Evolutionary conservation across 2,113 vertebrate genomes (phyloP).

Genomic region (Channa argus): DNA sequence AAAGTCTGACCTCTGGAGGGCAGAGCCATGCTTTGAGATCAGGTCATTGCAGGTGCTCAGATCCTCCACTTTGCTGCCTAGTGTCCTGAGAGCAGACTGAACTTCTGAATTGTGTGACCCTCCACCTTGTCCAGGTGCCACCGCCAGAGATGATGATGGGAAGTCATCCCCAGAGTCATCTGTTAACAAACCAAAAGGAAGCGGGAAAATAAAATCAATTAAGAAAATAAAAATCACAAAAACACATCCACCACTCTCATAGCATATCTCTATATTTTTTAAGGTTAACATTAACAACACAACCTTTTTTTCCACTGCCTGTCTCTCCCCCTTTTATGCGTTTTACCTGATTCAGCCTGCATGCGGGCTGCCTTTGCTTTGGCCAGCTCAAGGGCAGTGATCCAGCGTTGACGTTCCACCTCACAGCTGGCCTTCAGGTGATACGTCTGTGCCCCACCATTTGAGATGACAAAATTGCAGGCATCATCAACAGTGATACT

Average conservation of each 20-base stretch:
- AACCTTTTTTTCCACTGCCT: not conserved
- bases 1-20: constrained; percentile 88
- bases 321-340: not conserved
- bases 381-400: constrained; percentile 93
- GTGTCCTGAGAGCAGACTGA: constrained; percentile 90
- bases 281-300: not conserved
- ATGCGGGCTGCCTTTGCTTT: constrained; percentile 96
- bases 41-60: constrained; percentile 97
- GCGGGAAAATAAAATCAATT: not conserved
- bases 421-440: constrained; percentile 96
- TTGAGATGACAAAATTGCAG: constrained; percentile 97
- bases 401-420: constrained; percentile 96
- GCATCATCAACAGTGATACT: constrained; percentile 95
- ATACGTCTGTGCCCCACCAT: constrained; percentile 95
- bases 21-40: constrained; percentile 96
- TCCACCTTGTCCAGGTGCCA: constrained; percentile 67
- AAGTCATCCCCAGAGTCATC: constrained; percentile 95
- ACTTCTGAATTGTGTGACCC: constrained; percentile 90
- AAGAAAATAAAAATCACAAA: not conserved
- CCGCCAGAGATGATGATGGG: constrained; percentile 79
- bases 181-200: constrained; percentile 56
- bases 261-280: too few species aligned
- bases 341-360: constrained; percentile 93
- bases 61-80: constrained; percentile 96
- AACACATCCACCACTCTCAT: not conserved